phyloP scores from a whole-genome alignment of 2,113 vertebrate genomes.

The Pygoscelis adeliae region DNA sequence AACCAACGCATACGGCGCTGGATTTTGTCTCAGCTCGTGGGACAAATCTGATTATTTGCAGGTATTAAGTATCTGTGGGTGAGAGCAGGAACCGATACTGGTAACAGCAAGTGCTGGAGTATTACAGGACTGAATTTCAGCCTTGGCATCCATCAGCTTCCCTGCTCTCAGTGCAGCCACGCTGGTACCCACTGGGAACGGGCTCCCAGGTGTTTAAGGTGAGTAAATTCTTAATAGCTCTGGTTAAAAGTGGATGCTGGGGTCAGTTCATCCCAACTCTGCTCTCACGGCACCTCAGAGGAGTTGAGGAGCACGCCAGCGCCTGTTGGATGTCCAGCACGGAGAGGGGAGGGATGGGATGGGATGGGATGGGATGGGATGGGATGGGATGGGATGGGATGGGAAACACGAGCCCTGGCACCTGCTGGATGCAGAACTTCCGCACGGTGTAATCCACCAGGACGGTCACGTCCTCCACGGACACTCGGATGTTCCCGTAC shows the following conservation, averaged over 20 bases:
- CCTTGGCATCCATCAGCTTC: neutral
- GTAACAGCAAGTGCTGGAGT: neutral
- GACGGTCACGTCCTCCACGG: slow-evolving; percentile 93
- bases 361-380: neutral
- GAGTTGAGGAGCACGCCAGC: rapidly evolving
- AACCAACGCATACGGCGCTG: rapidly evolving
- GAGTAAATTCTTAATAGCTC: neutral
- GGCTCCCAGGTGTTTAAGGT: neutral
- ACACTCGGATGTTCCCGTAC: slow-evolving; percentile 95
- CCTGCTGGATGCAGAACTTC: slow-evolving; percentile 99
- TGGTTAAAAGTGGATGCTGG: neutral
- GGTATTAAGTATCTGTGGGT: neutral
- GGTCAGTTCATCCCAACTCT: neutral
- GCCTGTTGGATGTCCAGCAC: rapidly evolving
- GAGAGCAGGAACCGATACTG: neutral
- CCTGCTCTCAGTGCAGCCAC: neutral
- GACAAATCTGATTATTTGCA: neutral
- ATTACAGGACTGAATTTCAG: neutral
- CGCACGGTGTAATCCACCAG: slow-evolving; percentile 97
- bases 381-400: neutral
- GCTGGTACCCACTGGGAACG: neutral
- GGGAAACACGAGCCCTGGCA: neutral
- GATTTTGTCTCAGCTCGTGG: neutral
- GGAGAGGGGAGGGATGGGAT: neutral
- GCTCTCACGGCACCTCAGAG: neutral